Evolutionary conservation across 2,113 vertebrate genomes (phyloP).

Genomic region (Scalopus aquaticus): DNA sequence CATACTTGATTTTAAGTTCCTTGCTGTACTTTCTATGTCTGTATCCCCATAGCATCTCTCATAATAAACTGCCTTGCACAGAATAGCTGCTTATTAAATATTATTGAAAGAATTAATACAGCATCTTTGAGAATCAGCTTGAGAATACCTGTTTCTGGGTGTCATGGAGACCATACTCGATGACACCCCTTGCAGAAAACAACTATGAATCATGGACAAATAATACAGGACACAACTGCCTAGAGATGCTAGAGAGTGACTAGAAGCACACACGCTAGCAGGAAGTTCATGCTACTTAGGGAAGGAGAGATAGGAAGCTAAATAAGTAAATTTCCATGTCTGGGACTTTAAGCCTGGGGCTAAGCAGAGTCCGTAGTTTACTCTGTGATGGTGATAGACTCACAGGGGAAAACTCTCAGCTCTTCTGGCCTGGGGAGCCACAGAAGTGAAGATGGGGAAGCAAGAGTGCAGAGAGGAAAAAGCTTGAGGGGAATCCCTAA

Average conservation of each 20-base stretch:
- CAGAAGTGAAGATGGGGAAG: neutral
- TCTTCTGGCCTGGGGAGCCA: neutral
- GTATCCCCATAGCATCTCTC: neutral
- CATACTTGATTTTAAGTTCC: neutral
- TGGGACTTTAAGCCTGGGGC: neutral
- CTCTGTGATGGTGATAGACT: neutral
- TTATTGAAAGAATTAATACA: neutral
- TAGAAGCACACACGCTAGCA: neutral
- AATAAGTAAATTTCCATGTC: neutral
- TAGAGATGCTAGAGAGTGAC: neutral
- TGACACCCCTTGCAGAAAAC: neutral
- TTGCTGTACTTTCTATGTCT: conserved; percentile 6
- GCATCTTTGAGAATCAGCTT: neutral
- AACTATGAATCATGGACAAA: neutral
- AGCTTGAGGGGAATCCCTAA: neutral
- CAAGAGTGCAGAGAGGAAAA: neutral
- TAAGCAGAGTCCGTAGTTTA: neutral
- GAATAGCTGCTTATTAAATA: conserved; percentile 5
- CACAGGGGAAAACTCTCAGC: neutral
- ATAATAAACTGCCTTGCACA: neutral
- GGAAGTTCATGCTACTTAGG: neutral
- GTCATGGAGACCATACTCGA: neutral
- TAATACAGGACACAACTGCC: neutral
- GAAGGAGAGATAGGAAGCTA: neutral
- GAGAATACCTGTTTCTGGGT: neutral